phyloP scores from a whole-genome alignment of 2,113 vertebrate species.

The Callospermophilus lateralis region DNA sequence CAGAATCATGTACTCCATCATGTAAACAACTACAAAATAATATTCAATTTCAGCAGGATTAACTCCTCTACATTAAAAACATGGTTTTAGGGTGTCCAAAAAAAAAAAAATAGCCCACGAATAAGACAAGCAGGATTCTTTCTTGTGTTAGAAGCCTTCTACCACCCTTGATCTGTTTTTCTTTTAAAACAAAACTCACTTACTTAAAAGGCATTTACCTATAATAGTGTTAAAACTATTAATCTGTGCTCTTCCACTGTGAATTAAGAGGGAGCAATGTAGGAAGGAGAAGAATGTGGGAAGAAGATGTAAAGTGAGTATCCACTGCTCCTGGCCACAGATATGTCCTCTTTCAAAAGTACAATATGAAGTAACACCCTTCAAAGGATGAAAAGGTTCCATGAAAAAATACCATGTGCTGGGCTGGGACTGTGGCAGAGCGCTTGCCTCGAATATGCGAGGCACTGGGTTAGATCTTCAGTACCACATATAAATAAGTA shows the following conservation, averaged over 20 bases:
- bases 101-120: not conserved
- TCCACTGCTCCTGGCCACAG: not conserved
- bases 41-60: slow-evolving; percentile 17
- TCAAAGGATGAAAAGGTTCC: not conserved
- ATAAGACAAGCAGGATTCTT: not conserved
- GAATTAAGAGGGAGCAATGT: not conserved
- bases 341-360: not conserved
- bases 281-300: not conserved
- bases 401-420: not conserved
- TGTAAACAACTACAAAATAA: slow-evolving; percentile 6
- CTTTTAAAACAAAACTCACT: not conserved
- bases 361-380: not conserved
- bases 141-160: slow-evolving; percentile 19
- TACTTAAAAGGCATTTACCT: slow-evolving; percentile 28
- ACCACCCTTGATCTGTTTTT: not conserved
- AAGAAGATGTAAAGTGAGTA: not conserved
- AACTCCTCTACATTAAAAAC: slow-evolving; percentile 52
- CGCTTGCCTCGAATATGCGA: no score
- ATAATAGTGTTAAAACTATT: not conserved
- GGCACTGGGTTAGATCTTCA: no score
- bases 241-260: not conserved
- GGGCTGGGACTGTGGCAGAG: not conserved
- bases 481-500: no score
- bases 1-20: not conserved
- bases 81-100: not conserved